Base-by-base conservation (phyloP, 1,140 invertebrate genomes). In the Polyergus mexicanus region DNA sequence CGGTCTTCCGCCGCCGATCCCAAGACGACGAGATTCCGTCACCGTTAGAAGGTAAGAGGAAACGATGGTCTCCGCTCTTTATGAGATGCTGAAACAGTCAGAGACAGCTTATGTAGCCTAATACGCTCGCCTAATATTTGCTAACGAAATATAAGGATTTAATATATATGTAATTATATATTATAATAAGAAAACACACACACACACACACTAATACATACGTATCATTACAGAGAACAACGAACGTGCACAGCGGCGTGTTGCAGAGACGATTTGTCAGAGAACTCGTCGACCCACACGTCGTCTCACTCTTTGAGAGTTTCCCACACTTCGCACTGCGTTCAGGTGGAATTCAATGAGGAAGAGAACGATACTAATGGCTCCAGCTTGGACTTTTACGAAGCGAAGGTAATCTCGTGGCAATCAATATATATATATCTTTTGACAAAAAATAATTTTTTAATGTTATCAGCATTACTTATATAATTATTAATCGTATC, bases 1-100 rank as follows among this genome's bases (percentile, higher is more conserved):
- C 63, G 88, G 91, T 90, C 92, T 93, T 90, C 95, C 93, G 92
- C 95, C 94, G 83, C 94, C 92, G 56, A 93, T 95, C 87, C 95
- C 93, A n/a, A 93, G 92, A 86, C 93, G 94, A 90, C 88, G 93
- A 60, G 94, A 95, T 77, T 94, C 93, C 6, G 87, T 92, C 11
- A 90, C 63, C 32, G 47, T 88, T 22, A 88, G 88, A 78, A 93
- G 92, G 92, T 93, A 22, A 25, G 35, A 25, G 25, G 16, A 16
- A 62, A 28, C 13, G 47, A 11, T 44, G 10, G 10, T 44, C 10
- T 44, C 2, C 41, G 0, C 8, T 44, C 8, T 44, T 44, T 11
- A 44, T 44, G 10, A 8, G 10, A 44, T 44, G 1, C 41, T 44
- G 41, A 44, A 11, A 44, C 41, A 44, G 13, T 44, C 10, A 44